Percentiles rank a stretch among this genome's conserved stretches.
Conservation (phyloP, 2,113 vertebrate genomes). For the Mola mola region DNA sequence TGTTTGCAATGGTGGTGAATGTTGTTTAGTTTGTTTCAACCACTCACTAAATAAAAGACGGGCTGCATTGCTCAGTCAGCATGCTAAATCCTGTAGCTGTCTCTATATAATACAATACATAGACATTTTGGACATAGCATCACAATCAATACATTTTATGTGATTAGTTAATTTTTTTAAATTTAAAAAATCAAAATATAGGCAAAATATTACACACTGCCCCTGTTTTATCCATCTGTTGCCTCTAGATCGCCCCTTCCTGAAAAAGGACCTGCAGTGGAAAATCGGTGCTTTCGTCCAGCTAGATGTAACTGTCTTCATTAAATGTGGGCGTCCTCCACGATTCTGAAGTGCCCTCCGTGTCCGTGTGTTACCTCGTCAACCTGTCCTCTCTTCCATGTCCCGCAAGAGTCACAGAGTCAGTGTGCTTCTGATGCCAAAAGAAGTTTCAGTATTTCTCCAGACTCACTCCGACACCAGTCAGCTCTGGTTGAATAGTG, state of each 20-base stretch:
- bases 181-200: too few species aligned
- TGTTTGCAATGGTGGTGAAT: too few species aligned
- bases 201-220: too few species aligned
- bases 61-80: too few species aligned
- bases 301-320: background rate
- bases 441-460: slow-evolving; percentile 81
- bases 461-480: background rate
- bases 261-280: slow-evolving; percentile 20
- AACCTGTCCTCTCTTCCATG: background rate
- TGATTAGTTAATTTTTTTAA: too few species aligned
- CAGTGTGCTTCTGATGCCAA: slow-evolving; percentile 84
- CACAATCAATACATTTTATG: too few species aligned
- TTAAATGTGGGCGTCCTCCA: slow-evolving; percentile 4
- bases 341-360: slow-evolving; percentile 8
- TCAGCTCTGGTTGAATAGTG: background rate
- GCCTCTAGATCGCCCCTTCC: background rate
- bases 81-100: too few species aligned
- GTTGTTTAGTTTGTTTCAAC: too few species aligned
- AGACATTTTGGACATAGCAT: too few species aligned
- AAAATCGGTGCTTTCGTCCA: slow-evolving; percentile 28
- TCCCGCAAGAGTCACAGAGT: slow-evolving; percentile 5
- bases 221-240: too few species aligned
- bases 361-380: background rate
- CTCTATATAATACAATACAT: too few species aligned
- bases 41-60: too few species aligned